Evolutionary conservation across 2,888 invertebrate species (phyloP).

Genomic region (Dione juno): DNA sequence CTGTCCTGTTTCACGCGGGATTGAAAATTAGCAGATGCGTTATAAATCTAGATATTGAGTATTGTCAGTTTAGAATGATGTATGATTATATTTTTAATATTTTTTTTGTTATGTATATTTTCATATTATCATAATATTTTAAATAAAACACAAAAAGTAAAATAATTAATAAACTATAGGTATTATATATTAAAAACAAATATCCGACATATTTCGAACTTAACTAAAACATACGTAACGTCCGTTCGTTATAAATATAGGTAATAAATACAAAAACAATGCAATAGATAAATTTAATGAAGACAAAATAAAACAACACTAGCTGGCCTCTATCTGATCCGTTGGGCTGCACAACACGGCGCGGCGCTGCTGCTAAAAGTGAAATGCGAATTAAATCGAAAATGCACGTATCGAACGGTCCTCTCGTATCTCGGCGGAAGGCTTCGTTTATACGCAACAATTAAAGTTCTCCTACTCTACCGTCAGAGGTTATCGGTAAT

Average conservation of each 20-base stretch:
- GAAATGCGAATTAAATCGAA: conserved; percentile 44
- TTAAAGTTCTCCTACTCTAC: conserved; percentile 41
- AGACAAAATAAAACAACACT: conserved; percentile 28
- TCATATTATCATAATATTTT: neutral
- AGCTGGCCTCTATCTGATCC: conserved; percentile 18
- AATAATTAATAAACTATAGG: neutral
- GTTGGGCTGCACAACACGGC: conserved; percentile 31
- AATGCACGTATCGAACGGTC: conserved; percentile 28
- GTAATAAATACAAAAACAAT: conserved; percentile 10
- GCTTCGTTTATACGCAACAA: conserved; percentile 44
- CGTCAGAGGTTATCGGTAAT: conserved; percentile 45
- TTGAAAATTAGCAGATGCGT: no score
- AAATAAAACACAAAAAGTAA: neutral
- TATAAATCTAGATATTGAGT: no score
- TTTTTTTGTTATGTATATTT: neutral
- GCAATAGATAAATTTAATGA: conserved; percentile 24
- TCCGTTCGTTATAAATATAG: conserved; percentile 2
- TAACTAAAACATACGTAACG: conserved; percentile 1
- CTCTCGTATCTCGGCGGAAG: conserved; percentile 41
- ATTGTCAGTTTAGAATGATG: no score
- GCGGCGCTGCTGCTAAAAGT: conserved; percentile 36
- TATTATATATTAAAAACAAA: neutral
- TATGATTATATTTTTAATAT: no score
- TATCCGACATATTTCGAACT: neutral
- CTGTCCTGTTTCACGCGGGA: no score